A percentile compares a stretch with the other conserved stretches of the same genome.
These are phyloP conservation scores for Chrysotoxum bicinctum DNA, from an alignment of 2,888 invertebrate species.

Conservation along the genomic window DNA sequence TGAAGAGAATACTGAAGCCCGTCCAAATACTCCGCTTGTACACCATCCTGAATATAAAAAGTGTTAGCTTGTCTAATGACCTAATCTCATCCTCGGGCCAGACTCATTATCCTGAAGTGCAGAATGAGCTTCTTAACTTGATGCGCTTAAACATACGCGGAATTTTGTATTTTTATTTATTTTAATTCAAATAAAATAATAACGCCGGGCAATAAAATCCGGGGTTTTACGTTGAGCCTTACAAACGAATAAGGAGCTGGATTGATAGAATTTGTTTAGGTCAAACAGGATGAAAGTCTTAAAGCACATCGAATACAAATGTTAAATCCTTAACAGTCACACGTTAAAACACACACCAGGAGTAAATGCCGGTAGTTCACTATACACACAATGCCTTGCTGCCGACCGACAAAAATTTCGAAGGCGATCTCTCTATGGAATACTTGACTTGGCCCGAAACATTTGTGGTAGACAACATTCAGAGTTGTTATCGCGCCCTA, in stretches of 20 bases:
- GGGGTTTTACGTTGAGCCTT: not conserved
- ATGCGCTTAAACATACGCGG: constrained; percentile 10
- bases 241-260: constrained; percentile 34
- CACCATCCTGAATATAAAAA: constrained; percentile 75
- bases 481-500: constrained; percentile 56
- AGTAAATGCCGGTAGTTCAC: constrained; percentile 1
- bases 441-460: constrained; percentile 36
- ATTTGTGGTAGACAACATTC: constrained; percentile 22
- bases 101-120: constrained; percentile 45
- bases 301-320: constrained; percentile 1
- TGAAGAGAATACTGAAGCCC: constrained; percentile 78
- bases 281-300: constrained; percentile 23
- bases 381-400: not conserved
- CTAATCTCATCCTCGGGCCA: constrained; percentile 60
- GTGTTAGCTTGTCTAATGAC: constrained; percentile 54
- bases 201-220: constrained; percentile 22
- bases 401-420: not conserved
- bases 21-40: constrained; percentile 80
- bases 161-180: constrained; percentile 20
- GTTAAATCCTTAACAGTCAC: constrained; percentile 34
- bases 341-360: not conserved
- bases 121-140: constrained; percentile 23
- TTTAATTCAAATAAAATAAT: constrained; percentile 17
- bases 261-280: constrained; percentile 49
- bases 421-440: constrained; percentile 40